These are phyloP conservation scores for Pandemis cinnamomeana DNA, from an alignment of 2,888 invertebrate genomes.

Conservation along the genomic window DNA sequence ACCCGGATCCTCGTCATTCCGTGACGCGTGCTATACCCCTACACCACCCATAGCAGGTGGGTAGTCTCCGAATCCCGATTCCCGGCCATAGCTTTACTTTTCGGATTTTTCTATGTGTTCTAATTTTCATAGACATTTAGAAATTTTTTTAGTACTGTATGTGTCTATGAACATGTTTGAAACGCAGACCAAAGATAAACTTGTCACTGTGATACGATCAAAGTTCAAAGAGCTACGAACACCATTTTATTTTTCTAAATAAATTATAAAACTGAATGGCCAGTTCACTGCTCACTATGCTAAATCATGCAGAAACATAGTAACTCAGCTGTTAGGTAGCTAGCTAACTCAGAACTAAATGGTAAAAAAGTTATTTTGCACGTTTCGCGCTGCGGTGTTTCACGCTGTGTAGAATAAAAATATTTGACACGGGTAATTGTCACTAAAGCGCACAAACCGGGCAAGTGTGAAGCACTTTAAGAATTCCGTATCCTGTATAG, in stretches of 20 bases:
- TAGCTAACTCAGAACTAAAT: too few species aligned
- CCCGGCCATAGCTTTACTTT: too few species aligned
- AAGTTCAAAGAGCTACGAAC: background rate
- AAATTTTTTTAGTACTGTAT: too few species aligned
- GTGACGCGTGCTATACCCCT: too few species aligned
- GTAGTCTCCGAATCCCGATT: too few species aligned
- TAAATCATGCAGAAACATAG: slow-evolving; percentile 33
- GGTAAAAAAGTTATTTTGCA: background rate
- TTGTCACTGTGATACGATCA: background rate
- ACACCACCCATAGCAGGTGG: too few species aligned
- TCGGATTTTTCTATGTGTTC: too few species aligned
- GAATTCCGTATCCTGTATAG: too few species aligned
- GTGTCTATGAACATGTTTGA: background rate
- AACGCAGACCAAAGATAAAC: background rate
- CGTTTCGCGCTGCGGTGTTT: slow-evolving; percentile 10
- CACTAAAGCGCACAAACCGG: background rate
- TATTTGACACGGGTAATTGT: background rate
- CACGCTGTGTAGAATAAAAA: background rate
- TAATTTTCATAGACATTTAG: too few species aligned
- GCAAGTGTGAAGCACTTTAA: too few species aligned
- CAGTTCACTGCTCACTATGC: slow-evolving; percentile 13
- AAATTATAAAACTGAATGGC: slow-evolving; percentile 20
- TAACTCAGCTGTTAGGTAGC: slow-evolving; percentile 13
- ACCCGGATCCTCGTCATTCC: too few species aligned
- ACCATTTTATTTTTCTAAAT: slow-evolving; percentile 10